These are phyloP conservation scores for Thera britannica DNA, from an alignment of 2,888 invertebrate species.

Conservation along the genomic window DNA sequence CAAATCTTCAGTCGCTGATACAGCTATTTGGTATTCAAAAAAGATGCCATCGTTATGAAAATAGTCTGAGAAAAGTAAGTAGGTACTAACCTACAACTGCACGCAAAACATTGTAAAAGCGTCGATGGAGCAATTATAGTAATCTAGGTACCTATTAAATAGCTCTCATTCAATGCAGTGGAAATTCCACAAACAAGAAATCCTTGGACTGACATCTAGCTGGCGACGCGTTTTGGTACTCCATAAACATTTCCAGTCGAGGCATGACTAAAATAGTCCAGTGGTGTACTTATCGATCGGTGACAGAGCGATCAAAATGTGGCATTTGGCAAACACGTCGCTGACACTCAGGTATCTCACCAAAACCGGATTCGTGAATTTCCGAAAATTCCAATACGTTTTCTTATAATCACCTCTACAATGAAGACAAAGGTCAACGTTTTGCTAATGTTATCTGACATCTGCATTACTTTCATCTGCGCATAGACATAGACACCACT, in stretches of 20 bases:
- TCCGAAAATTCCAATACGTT: constrained; percentile 32
- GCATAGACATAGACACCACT: not conserved
- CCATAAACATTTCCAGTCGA: constrained; percentile 28
- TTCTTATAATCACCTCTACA: constrained; percentile 19
- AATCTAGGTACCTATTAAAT: constrained; percentile 20
- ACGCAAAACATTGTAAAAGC: constrained; percentile 15
- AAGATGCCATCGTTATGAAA: no score
- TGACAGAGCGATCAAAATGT: constrained; percentile 15
- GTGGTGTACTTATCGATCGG: constrained; percentile 6
- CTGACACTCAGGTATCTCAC: constrained; percentile 24
- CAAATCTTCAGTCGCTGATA: not conserved
- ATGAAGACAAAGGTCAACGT: constrained; percentile 8
- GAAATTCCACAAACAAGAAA: constrained; percentile 39
- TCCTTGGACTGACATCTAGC: constrained; percentile 38
- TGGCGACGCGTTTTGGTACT: constrained; percentile 17
- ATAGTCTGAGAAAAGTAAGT: no score
- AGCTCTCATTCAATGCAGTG: constrained; percentile 28
- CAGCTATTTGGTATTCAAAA: not conserved
- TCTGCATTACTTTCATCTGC: constrained; percentile 4
- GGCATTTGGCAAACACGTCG: constrained; percentile 22
- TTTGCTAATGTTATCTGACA: constrained; percentile 6
- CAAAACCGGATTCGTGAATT: constrained; percentile 36
- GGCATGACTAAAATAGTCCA: constrained; percentile 26
- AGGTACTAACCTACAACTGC: not conserved
- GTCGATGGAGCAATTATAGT: constrained; percentile 17